phyloP scores from a whole-genome alignment of 2,888 invertebrate genomes.

The Drosophila falleni region DNA sequence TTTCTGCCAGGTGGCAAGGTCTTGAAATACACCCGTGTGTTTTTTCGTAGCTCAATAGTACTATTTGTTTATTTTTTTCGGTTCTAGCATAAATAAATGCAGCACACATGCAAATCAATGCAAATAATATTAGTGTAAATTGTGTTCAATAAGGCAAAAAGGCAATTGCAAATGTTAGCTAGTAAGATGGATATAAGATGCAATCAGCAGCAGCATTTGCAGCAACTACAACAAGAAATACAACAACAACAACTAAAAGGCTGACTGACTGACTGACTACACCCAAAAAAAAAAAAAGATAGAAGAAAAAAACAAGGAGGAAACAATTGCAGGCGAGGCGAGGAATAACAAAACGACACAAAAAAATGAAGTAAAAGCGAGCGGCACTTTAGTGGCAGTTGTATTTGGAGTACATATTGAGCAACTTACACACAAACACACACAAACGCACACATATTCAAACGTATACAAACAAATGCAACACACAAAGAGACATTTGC shows the following conservation, averaged over 20 bases:
- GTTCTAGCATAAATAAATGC: slow-evolving; percentile 47
- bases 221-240: slow-evolving; percentile 26
- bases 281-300: slow-evolving; percentile 55
- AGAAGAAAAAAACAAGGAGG: slow-evolving; percentile 17
- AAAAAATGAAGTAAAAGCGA: slow-evolving; percentile 66
- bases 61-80: slow-evolving; percentile 63
- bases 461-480: slow-evolving; percentile 19
- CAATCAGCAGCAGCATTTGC: slow-evolving; percentile 34
- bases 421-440: slow-evolving; percentile 33
- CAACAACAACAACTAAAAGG: slow-evolving; percentile 51
- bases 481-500: slow-evolving; percentile 58
- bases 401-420: slow-evolving; percentile 44
- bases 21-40: slow-evolving; percentile 55
- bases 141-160: slow-evolving; percentile 35
- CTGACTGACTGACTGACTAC: slow-evolving; percentile 58
- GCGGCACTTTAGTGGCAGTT: slow-evolving; percentile 65
- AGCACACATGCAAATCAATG: slow-evolving; percentile 28
- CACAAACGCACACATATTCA: slow-evolving; percentile 7
- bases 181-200: slow-evolving; percentile 52
- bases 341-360: slow-evolving; percentile 56
- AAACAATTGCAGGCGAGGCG: slow-evolving; percentile 39
- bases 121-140: slow-evolving; percentile 19
- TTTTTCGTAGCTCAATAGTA: slow-evolving; percentile 60
- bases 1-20: too few relatives aligned
- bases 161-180: slow-evolving; percentile 39